A percentile compares a stretch with the other conserved stretches of the same genome.
phyloP scores from a whole-genome alignment of 2,888 invertebrate genomes.

The Formica aserva region DNA sequence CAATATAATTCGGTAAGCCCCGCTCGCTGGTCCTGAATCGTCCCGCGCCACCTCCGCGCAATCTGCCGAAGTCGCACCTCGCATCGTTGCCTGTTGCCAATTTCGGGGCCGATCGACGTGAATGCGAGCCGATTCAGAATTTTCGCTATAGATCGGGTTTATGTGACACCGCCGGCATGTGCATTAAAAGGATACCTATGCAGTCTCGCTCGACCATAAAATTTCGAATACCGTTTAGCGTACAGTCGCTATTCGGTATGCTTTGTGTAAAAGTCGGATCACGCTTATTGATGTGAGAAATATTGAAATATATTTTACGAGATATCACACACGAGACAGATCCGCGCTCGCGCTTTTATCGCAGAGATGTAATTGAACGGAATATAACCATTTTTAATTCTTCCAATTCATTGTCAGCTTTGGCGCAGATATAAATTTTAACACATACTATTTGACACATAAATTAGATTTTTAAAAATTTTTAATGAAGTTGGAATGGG shows the following conservation, averaged over 20 bases:
- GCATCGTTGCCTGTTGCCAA: conserved; percentile 48
- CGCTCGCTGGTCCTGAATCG: conserved; percentile 49
- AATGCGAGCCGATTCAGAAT: conserved; percentile 32
- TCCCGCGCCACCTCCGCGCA: conserved; percentile 43
- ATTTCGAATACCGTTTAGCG: conserved; percentile 33
- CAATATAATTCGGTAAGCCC: conserved; percentile 69
- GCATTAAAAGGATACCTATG: conserved; percentile 6
- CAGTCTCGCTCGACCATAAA: conserved; percentile 17
- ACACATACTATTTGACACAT: background rate
- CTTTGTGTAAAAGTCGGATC: conserved; percentile 4
- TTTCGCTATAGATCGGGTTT: conserved; percentile 26
- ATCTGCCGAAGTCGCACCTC: conserved; percentile 53
- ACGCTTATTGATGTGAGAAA: background rate
- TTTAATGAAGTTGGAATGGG: conserved; percentile 14
- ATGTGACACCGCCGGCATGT: background rate
- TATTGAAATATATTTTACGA: conserved; percentile 4
- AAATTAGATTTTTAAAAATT: background rate
- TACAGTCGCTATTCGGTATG: background rate
- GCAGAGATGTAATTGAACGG: conserved; percentile 3
- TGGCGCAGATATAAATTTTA: background rate
- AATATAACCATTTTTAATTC: conserved; percentile 16
- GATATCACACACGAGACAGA: background rate
- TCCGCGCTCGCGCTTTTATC: background rate
- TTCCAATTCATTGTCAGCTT: background rate
- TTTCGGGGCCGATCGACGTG: conserved; percentile 19